Base-by-base conservation (phyloP, 2,113 vertebrate genomes). In the Parus major region DNA sequence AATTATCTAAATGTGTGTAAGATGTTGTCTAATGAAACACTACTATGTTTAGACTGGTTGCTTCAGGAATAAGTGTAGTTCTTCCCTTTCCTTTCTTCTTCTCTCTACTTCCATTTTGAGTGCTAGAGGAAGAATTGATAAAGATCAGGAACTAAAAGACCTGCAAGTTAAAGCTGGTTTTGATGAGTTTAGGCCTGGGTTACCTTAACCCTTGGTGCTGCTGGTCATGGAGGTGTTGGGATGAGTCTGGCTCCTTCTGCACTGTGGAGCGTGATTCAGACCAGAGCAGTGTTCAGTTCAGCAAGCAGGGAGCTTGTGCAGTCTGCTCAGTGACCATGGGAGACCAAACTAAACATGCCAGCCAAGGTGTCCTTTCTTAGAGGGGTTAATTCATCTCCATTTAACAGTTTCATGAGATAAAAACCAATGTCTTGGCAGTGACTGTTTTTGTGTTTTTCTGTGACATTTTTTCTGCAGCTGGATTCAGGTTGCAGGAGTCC, bases 191-290 rank as follows among this genome's bases (percentile, higher is more conserved):
- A 64, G 24, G 23, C 11, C 36, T 65, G 20, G n/a, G 46, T 83
- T 81, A 31, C 14, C n/a, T 11, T 61, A 66, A 84, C 24, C 15
- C 5, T 2, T 17, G 12, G 29, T 71, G 39, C 29, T 86, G 27
- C 44, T 63, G 20, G 9, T 82, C 66, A 39, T 93, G 63, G 31
- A 65, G 68, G 15, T 4, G 12, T n/a, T 44, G 31, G 21, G 25
- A 7, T 12, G 63, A 79, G 20, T 73, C 49, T 79, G 64, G 17
- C 42, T 78, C 44, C 39, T 64, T 23, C 28, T 76, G 25, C 1
- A 1, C n/a, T 25, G 2, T 9, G 35, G 33, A 82, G 31, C 0
- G 0, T 19, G 18, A 63, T 36, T 77, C 46, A 53, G 41, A 29
- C 13, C 4, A 3, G 23, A 56, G n/a, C 8, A 68, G 11, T 16